These are phyloP conservation scores for Pleuronectes platessa DNA, from an alignment of 2,113 vertebrate genomes.

Conservation along the genomic window DNA sequence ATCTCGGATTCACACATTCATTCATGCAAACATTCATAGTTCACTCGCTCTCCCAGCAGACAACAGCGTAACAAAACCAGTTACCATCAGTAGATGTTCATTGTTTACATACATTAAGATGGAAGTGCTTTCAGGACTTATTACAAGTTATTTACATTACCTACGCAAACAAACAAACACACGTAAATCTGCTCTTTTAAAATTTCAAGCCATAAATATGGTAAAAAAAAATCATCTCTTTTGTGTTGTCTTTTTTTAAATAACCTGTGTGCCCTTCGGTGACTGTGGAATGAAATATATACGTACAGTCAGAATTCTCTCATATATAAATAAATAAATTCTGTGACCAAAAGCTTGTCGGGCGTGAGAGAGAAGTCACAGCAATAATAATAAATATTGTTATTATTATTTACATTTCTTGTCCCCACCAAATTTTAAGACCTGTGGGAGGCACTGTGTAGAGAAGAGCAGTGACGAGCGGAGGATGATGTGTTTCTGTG, in stretches of 20 bases:
- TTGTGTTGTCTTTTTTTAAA: slow-evolving; percentile 62
- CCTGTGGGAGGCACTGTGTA: slow-evolving; percentile 70
- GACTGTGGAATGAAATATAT: slow-evolving; percentile 84
- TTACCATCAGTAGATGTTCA: slow-evolving; percentile 79
- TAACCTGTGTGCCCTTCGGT: slow-evolving; percentile 80
- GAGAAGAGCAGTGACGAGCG: slow-evolving; percentile 73
- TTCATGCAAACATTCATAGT: slow-evolving; percentile 31
- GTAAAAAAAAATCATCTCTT: neutral
- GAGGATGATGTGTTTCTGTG: slow-evolving; percentile 66
- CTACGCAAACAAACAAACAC: slow-evolving; percentile 68
- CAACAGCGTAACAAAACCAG: slow-evolving; percentile 54
- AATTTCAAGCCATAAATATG: slow-evolving; percentile 79
- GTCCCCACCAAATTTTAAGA: slow-evolving; percentile 60
- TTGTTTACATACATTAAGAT: slow-evolving; percentile 77
- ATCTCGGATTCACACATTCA: slow-evolving; percentile 22
- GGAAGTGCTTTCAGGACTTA: slow-evolving; percentile 80
- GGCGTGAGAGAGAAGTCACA: slow-evolving; percentile 47
- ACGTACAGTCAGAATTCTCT: slow-evolving; percentile 77
- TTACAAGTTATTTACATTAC: slow-evolving; percentile 75
- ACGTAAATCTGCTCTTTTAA: slow-evolving; percentile 68
- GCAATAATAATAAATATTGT: slow-evolving; percentile 77
- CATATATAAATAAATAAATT: slow-evolving; percentile 98
- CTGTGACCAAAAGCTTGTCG: slow-evolving; percentile 68
- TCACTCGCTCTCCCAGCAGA: slow-evolving; percentile 65
- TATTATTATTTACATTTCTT: slow-evolving; percentile 77